Evolutionary conservation across 2,888 invertebrate species (phyloP), one percentile per base, ranked within the genome.

Genomic region (Pseudococcus longispinus): DNA sequence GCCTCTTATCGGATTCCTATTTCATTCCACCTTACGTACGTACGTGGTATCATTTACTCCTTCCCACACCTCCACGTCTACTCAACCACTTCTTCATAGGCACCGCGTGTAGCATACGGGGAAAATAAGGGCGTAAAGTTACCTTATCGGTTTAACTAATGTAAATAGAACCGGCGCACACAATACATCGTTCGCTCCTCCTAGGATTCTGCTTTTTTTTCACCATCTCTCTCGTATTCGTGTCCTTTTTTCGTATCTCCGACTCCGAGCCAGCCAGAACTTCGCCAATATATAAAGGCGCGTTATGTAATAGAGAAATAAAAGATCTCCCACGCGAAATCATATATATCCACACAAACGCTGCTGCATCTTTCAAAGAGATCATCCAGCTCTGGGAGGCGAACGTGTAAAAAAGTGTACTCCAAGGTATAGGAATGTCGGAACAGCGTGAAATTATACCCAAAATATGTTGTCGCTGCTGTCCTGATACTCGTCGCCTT

Each of bases 71-170:
- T 15, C 46, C 46, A 1, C n/a, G 51, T 3, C 51, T 6, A 9
- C 44, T 13, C 5, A 9, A 44, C 13, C 44, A 13, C 44, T 9
- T 6, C 4, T 37, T 20, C 55, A 9, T 26, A 13, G 26, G 29
- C 15, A 29, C 70, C 15, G 29, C 65, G 23, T 26, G 26, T 20
- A 55, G n/a, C 15, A 9, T 82, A 44, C 20, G 8, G 29, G 13
- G 26, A 51, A 86, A 86, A 55, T 46, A 80, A 86, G 44, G 80
- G 86, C 86, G 86, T 86, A 86, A 86, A 86, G 86, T 86, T 86
- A 86, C 86, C 80, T 86, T 77, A 86, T 86, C 86, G 86, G 86
- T 86, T 86, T 86, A 86, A 86, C 77, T 77, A 86, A 86, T 86
- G 86, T 86, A 86, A 86, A 86, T 86, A 86, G 32, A 86, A 86